Conservation (phyloP, 2,797 vertebrate species). For the Hirundo rustica region DNA sequence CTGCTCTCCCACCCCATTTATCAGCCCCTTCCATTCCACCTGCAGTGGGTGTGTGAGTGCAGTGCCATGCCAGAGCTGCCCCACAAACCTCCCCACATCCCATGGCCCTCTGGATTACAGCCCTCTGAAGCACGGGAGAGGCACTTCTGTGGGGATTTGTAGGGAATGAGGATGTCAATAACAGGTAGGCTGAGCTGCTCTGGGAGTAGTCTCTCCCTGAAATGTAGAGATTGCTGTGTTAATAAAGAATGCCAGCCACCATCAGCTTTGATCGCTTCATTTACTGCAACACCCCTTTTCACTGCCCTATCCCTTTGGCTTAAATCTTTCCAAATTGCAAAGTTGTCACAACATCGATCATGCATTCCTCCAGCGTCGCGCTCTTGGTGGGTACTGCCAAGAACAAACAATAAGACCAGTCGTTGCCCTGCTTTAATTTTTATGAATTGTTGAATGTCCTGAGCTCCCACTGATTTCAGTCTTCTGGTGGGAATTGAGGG, state of each 20-base stretch:
- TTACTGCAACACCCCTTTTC: background rate
- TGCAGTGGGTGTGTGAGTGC: rapidly evolving
- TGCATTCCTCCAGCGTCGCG: background rate
- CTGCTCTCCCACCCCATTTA: background rate
- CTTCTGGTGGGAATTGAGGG: constrained; percentile 52
- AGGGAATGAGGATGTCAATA: background rate
- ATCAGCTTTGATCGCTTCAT: background rate
- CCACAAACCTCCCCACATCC: background rate
- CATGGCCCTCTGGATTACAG: background rate
- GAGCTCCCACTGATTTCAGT: constrained; percentile 52
- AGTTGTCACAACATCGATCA: background rate
- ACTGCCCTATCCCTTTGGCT: background rate
- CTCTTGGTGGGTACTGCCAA: background rate
- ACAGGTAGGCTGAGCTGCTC: background rate
- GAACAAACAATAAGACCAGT: constrained; percentile 23
- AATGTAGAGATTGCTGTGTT: background rate
- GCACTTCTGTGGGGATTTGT: background rate
- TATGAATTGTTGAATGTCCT: constrained; percentile 49
- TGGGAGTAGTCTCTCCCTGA: background rate
- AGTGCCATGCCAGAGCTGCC: background rate
- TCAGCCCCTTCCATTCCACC: background rate
- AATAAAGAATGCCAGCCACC: background rate
- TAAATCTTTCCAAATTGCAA: background rate
- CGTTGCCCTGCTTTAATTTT: constrained; percentile 41
- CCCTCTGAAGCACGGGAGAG: background rate